Evolutionary conservation across 37 sponge, comb jelly and placozoan genomes (phyloP).

Genomic region (Chondrilla cf. caribensis): DNA sequence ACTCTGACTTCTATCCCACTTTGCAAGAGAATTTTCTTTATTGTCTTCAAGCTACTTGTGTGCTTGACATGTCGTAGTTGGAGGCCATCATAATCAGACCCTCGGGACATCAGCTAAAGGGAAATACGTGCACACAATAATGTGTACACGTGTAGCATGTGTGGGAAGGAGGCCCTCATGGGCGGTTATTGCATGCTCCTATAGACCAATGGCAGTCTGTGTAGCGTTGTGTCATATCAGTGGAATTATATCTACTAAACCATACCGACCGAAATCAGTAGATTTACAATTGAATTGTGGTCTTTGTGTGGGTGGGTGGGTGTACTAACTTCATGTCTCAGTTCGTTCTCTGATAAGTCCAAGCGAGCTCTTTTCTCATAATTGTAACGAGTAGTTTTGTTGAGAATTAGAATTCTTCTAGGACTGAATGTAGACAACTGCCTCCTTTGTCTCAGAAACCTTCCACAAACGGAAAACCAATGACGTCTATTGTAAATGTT

Average conservation of each 20-base stretch:
- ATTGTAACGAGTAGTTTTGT: constrained; percentile 54
- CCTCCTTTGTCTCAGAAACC: background rate
- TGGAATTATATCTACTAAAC: too few species aligned
- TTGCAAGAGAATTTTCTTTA: constrained; percentile 27
- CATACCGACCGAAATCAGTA: too few species aligned
- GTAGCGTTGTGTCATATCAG: too few species aligned
- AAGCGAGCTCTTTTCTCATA: constrained; percentile 29
- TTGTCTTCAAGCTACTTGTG: constrained; percentile 25
- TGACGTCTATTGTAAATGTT: too few species aligned
- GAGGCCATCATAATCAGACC: constrained; percentile 57
- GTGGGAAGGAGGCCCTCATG: too few species aligned
- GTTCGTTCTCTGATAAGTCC: constrained; percentile 14
- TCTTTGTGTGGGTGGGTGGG: too few species aligned
- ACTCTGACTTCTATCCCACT: constrained; percentile 29
- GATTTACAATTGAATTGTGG: too few species aligned
- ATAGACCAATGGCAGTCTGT: too few species aligned
- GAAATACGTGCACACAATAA: background rate
- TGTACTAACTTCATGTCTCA: constrained; percentile 29
- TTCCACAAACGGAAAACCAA: too few species aligned
- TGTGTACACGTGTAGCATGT: background rate
- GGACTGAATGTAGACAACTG: constrained; percentile 5
- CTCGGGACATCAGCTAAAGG: constrained; percentile 34
- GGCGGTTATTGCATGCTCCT: too few species aligned
- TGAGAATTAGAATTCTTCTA: constrained; percentile 35
- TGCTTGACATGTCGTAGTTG: constrained; percentile 37